Evolutionary conservation across 2,797 vertebrate species (phyloP).

Genomic region (Clamator glandarius): DNA sequence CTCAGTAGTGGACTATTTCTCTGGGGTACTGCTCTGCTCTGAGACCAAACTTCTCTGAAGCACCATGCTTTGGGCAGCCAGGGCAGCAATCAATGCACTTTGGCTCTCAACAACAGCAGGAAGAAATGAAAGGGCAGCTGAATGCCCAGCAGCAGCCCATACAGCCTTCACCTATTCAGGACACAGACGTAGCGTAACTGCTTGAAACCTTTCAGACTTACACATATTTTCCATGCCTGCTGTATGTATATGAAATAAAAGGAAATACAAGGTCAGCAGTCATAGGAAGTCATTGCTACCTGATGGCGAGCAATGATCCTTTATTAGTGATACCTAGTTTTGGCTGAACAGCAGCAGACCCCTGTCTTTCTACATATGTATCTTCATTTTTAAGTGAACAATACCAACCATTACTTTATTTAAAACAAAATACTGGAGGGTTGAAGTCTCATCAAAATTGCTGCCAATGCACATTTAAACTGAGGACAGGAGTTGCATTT

Average conservation of each 20-base stretch:
- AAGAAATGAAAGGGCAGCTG: neutral
- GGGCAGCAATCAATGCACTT: fast-evolving
- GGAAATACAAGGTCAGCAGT: neutral
- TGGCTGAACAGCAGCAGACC: neutral
- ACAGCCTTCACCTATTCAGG: neutral
- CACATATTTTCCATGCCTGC: neutral
- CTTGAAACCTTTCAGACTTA: neutral
- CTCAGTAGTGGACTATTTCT: neutral
- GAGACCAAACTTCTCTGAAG: neutral
- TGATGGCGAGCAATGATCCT: neutral
- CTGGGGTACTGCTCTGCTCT: neutral
- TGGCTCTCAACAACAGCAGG: neutral
- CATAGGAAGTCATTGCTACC: neutral
- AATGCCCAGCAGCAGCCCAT: neutral
- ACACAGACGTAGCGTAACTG: neutral
- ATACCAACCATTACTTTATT: neutral
- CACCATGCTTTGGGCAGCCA: neutral
- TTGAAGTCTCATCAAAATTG: neutral
- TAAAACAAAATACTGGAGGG: neutral
- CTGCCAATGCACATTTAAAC: neutral
- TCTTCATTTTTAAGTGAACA: neutral
- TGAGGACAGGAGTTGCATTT: neutral
- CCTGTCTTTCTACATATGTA: neutral
- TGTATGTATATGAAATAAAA: neutral
- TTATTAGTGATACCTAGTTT: neutral